Conservation (phyloP, 92 coral and sea anemone species). For the Phenganax subtilis region DNA sequence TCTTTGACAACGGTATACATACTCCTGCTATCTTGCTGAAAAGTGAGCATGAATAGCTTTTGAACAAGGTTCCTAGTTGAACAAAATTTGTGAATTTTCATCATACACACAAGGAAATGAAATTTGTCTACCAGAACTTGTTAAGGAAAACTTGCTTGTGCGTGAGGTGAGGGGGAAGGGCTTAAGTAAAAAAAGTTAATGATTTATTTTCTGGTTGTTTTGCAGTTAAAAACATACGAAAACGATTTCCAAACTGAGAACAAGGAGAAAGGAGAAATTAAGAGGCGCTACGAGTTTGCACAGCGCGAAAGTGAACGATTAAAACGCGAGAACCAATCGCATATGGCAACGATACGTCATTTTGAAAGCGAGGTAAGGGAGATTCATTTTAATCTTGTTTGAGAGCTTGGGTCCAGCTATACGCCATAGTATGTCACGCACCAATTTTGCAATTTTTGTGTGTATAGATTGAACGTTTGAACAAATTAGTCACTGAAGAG, state of each 20-base stretch:
- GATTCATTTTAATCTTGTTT: neutral
- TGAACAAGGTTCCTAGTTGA: too few species aligned
- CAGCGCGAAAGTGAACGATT: conserved; percentile 48
- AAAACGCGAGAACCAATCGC: conserved; percentile 39
- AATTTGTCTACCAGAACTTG: too few species aligned
- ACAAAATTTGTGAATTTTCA: too few species aligned
- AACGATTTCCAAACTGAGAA: conserved; percentile 77
- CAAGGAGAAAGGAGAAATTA: conserved; percentile 62
- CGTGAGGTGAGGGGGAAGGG: too few species aligned
- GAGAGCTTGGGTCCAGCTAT: too few species aligned
- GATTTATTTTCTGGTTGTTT: neutral
- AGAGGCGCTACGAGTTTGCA: conserved; percentile 39
- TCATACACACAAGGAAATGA: too few species aligned
- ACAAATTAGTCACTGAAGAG: neutral
- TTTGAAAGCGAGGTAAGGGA: conserved; percentile 27
- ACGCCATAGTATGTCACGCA: too few species aligned
- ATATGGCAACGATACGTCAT: conserved; percentile 14
- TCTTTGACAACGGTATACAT: too few species aligned
- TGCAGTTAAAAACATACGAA: conserved; percentile 66
- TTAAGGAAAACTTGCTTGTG: too few species aligned
- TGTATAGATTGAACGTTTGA: neutral
- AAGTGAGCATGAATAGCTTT: too few species aligned
- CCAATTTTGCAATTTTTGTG: neutral
- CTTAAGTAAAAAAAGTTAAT: too few species aligned
- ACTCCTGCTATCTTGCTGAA: too few species aligned